These are phyloP conservation scores for Luperina testacea DNA, from an alignment of 2,888 invertebrate genomes.

Conservation along the genomic window DNA sequence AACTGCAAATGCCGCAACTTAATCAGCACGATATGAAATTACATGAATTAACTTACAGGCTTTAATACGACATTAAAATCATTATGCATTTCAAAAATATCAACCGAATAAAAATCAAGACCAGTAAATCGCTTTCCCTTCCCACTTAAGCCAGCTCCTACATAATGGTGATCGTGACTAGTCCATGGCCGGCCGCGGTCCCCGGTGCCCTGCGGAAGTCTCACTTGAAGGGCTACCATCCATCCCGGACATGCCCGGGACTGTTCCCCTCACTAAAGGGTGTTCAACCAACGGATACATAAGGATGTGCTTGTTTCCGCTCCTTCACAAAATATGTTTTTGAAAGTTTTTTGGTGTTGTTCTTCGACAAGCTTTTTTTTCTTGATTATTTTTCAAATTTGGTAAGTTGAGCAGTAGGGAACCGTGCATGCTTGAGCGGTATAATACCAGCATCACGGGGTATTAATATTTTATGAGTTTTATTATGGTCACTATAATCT, in stretches of 20 bases:
- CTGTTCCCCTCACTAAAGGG: constrained; percentile 34
- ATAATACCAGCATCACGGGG: no score
- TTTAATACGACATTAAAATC: background rate
- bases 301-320: constrained; percentile 42
- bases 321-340: constrained; percentile 8
- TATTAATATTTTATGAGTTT: background rate
- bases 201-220: constrained; percentile 59
- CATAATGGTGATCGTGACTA: constrained; percentile 56
- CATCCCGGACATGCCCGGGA: constrained; percentile 50
- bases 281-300: constrained; percentile 32
- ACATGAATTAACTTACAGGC: background rate
- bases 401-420: no score
- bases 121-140: background rate
- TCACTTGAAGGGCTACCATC: constrained; percentile 62
- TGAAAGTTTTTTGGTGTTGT: background rate
- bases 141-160: constrained; percentile 15
- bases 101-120: background rate
- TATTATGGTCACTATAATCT: no score
- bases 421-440: no score
- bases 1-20: background rate
- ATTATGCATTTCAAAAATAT: background rate
- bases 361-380: background rate
- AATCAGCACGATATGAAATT: background rate
- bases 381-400: background rate
- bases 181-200: constrained; percentile 36